These are phyloP conservation scores for Scaptomyza flava DNA, from an alignment of 2,888 invertebrate species.

Conservation along the genomic window DNA sequence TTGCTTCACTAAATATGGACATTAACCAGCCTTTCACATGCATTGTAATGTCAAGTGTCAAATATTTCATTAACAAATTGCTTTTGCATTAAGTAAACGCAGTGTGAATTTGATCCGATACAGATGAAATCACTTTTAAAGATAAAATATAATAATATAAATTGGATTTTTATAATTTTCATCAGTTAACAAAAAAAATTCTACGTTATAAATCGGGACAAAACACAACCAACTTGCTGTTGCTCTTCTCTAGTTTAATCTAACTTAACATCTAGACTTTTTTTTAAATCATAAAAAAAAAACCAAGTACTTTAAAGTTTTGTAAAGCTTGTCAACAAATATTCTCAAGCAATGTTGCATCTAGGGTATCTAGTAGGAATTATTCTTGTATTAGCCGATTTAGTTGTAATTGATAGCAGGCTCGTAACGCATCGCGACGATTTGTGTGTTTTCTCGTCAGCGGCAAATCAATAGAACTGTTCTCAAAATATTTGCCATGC, in stretches of 20 bases:
- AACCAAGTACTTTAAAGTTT: no score
- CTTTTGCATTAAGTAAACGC: not conserved
- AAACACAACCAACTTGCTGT: no score
- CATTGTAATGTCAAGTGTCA: slow-evolving; percentile 3
- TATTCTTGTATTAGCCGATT: not conserved
- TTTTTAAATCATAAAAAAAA: not conserved
- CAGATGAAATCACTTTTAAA: not conserved
- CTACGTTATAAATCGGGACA: no score
- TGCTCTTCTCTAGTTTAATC: no score
- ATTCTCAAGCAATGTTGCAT: not conserved
- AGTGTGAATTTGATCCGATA: not conserved
- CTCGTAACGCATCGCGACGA: slow-evolving; percentile 41
- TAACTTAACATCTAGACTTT: slow-evolving; percentile 1
- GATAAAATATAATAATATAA: not conserved
- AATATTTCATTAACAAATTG: not conserved
- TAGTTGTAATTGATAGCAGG: slow-evolving; percentile 49
- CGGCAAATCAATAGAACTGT: slow-evolving; percentile 53
- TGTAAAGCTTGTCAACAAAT: no score
- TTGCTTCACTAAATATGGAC: slow-evolving; percentile 25
- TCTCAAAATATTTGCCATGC: slow-evolving; percentile 39
- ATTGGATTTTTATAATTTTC: not conserved
- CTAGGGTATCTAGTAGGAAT: slow-evolving; percentile 16
- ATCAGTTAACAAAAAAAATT: not conserved
- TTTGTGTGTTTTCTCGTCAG: slow-evolving; percentile 40
- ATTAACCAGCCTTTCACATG: slow-evolving; percentile 17